Conservation (phyloP, 2,888 invertebrate genomes). For the Mayetiola destructor region DNA sequence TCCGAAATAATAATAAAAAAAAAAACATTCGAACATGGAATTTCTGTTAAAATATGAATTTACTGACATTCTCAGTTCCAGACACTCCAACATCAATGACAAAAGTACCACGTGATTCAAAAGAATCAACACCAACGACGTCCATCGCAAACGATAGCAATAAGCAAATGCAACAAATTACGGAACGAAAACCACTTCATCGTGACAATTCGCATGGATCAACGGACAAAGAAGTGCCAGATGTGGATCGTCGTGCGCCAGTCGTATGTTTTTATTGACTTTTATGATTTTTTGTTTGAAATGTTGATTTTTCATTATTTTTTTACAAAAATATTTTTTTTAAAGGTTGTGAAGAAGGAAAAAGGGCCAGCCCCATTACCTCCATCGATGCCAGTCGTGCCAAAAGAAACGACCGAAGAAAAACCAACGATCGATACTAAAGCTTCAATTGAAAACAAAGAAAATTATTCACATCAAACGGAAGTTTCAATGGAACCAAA, state of each 20-base stretch:
- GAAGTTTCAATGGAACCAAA: constrained; percentile 17
- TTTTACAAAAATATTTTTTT: constrained; percentile 11
- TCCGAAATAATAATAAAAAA: not conserved
- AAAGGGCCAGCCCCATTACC: constrained; percentile 73
- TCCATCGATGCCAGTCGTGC: constrained; percentile 28
- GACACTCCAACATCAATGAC: constrained; percentile 34
- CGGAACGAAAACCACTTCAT: not conserved
- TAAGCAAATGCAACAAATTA: not conserved
- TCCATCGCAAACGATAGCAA: not conserved
- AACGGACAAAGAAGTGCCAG: constrained; percentile 7
- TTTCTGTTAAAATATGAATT: not conserved
- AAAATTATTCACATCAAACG: constrained; percentile 1
- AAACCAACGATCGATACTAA: not conserved
- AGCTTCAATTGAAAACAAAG: not conserved
- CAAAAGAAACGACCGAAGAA: constrained; percentile 14
- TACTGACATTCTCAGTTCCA: constrained; percentile 25
- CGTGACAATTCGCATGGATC: constrained; percentile 14
- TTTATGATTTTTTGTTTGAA: not conserved
- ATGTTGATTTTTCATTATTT: not conserved
- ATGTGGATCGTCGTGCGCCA: constrained; percentile 1
- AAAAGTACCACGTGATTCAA: constrained; percentile 29
- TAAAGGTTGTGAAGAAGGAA: constrained; percentile 58
- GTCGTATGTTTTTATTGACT: constrained; percentile 15
- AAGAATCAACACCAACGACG: constrained; percentile 28
- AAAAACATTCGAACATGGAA: not conserved